Base-by-base conservation (phyloP, 2,888 invertebrate species). In the Chrysodeixis includens region DNA sequence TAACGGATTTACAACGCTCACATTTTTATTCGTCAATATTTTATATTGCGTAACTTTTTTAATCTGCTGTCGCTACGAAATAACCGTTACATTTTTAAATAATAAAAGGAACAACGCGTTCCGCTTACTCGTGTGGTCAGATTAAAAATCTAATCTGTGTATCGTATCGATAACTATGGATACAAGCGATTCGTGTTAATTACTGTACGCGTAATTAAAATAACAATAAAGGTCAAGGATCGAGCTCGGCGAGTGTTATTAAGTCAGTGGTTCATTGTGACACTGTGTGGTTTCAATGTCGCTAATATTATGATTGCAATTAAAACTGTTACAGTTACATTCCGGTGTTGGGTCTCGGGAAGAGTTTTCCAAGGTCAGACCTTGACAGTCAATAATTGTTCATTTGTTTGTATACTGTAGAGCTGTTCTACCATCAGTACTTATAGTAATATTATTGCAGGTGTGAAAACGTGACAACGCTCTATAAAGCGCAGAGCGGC, bases 161-260 rank as follows among this genome's bases (percentile, higher is more conserved):
- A 55, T 51, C 35, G 53, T 51, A 62, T 62, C 30, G 22, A 57
- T 56, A 60, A 53, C 16, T 62, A 40, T 18, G n/a, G 18, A 64
- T 57, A 62, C 53, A 65, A 72, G 65, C 52, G 40, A 49, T 35
- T 62, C 0, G 51, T 53, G 55, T 51, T 66, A 58, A 76, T 70
- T 72, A 71, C 49, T 26, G 59, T 26, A 30, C 53, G 32, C 44
- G 57, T 66, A 71, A 80, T 80, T 68, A 77, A 72, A 71, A 79
- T 69, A 60, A 72, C 74, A 79, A 74, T 71, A 59, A 76, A 81
- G 69, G 76, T 56, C 72, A 75, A 30, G 64, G 59, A 62, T 66
- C 46, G 68, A 69, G 67, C 73, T 80, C 55, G 59, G 55, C 49
- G 55, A 61, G 55, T 53, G 55, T 63, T 71, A 76, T 71, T 68